Conservation (phyloP, 1,140 invertebrate genomes). For the Brachionus paranguensis region DNA sequence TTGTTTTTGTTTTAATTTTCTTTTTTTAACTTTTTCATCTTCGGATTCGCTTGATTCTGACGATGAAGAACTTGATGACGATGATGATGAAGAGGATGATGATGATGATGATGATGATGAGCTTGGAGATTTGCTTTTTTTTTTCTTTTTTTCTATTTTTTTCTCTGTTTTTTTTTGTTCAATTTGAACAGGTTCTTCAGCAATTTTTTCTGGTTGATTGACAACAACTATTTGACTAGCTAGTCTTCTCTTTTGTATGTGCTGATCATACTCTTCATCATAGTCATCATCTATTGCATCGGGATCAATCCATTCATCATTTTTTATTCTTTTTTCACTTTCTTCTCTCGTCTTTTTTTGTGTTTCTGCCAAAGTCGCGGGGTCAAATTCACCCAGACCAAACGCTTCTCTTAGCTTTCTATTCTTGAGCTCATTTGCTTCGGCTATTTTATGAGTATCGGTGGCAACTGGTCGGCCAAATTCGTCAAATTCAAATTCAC, state of each 20-base stretch:
- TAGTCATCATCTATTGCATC: constrained; percentile 26
- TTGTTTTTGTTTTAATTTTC: constrained; percentile 11
- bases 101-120: constrained; percentile 21
- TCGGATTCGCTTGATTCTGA: constrained; percentile 2
- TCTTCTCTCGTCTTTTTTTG: constrained; percentile 39
- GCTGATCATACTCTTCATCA: constrained; percentile 20
- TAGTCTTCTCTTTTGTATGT: constrained; percentile 7
- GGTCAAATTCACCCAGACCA: constrained; percentile 84
- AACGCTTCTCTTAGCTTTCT: constrained; percentile 82
- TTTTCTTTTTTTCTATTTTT: background rate
- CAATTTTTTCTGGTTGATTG: background rate
- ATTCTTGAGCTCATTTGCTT: constrained; percentile 93
- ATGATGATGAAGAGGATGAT: background rate
- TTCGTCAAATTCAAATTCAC: constrained; percentile 63
- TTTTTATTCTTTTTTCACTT: constrained; percentile 34
- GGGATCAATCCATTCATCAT: constrained; percentile 39
- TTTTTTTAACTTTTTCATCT: background rate
- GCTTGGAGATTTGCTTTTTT: background rate
- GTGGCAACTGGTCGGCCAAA: constrained; percentile 71
- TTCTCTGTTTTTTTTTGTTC: background rate
- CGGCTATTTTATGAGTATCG: constrained; percentile 88
- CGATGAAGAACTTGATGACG: background rate
- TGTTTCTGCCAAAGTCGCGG: constrained; percentile 64
- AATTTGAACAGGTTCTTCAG: background rate
- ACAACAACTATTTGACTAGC: constrained; percentile 10